phyloP scores from a whole-genome alignment of 2,888 invertebrate genomes.

The Tetrapedia diversipes region DNA sequence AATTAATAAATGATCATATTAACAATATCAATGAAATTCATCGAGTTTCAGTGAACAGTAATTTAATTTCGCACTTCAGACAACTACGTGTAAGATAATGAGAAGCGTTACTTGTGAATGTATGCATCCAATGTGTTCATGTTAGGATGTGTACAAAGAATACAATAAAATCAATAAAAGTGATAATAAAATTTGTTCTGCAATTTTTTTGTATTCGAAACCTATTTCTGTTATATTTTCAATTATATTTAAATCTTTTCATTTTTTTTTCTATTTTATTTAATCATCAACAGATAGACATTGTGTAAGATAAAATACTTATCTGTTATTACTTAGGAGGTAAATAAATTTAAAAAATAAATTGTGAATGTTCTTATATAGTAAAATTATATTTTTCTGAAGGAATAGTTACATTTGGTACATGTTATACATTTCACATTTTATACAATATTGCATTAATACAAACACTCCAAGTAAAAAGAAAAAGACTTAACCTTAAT shows the following conservation, averaged over 20 bases:
- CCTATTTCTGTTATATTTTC: neutral
- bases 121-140: constrained; percentile 82
- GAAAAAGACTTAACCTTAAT: neutral
- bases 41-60: constrained; percentile 69
- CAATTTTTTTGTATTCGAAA: neutral
- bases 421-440: constrained; percentile 29
- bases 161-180: constrained; percentile 79
- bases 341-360: neutral
- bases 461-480: constrained; percentile 45
- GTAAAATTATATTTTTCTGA: constrained; percentile 42
- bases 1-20: constrained; percentile 76
- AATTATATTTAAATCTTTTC: neutral
- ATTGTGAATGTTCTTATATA: neutral
- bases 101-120: constrained; percentile 74
- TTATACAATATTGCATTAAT: constrained; percentile 28
- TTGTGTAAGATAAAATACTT: neutral
- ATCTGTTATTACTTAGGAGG: neutral
- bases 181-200: constrained; percentile 72
- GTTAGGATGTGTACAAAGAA: constrained; percentile 81
- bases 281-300: neutral
- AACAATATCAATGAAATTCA: constrained; percentile 68
- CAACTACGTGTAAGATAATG: constrained; percentile 77
- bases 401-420: constrained; percentile 22
- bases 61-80: constrained; percentile 74
- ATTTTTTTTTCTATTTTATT: neutral